Percentiles rank a stretch among this genome's conserved stretches.
phyloP scores from a whole-genome alignment of 2,888 invertebrate genomes.

The Luffia ferchaultella region DNA sequence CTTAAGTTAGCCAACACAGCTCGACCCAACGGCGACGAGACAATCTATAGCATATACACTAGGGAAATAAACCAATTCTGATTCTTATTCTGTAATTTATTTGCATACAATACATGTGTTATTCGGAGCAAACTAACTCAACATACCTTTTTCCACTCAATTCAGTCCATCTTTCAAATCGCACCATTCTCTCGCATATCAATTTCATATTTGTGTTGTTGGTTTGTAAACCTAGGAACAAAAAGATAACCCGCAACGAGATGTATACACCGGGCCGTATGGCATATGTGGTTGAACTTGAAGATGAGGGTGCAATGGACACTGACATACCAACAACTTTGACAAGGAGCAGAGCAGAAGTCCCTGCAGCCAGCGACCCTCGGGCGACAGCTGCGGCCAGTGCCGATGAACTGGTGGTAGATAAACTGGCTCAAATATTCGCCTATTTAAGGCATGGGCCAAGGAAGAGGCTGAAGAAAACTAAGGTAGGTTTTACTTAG shows the following conservation, averaged over 20 bases:
- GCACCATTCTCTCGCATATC: too few species aligned
- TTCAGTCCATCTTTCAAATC: too few species aligned
- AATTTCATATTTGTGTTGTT: too few species aligned
- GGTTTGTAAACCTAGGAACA: conserved; percentile 71
- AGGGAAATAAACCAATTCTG: too few species aligned
- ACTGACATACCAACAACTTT: conserved; percentile 95
- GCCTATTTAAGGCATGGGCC: conserved; percentile 90
- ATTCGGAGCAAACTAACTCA: too few species aligned
- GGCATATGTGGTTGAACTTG: conserved; percentile 98
- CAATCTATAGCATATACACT: too few species aligned
- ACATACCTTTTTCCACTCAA: too few species aligned
- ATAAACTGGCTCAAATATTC: conserved; percentile 96
- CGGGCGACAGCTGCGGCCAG: conserved; percentile 55
- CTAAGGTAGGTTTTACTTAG: conserved; percentile 45
- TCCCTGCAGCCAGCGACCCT: conserved; percentile 73
- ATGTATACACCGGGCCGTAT: conserved; percentile 94
- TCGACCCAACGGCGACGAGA: too few species aligned
- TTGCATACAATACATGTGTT: too few species aligned
- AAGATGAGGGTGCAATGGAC: conserved; percentile 74
- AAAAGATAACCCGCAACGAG: conserved; percentile 84
- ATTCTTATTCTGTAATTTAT: too few species aligned
- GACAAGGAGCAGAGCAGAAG: conserved; percentile 84
- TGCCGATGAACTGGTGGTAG: conserved; percentile 89
- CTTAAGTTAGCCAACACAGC: too few species aligned
- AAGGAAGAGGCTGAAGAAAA: conserved; percentile 79